These are phyloP conservation scores for Octonoba sinensis DNA, from an alignment of 2,888 invertebrate species.

Conservation along the genomic window DNA sequence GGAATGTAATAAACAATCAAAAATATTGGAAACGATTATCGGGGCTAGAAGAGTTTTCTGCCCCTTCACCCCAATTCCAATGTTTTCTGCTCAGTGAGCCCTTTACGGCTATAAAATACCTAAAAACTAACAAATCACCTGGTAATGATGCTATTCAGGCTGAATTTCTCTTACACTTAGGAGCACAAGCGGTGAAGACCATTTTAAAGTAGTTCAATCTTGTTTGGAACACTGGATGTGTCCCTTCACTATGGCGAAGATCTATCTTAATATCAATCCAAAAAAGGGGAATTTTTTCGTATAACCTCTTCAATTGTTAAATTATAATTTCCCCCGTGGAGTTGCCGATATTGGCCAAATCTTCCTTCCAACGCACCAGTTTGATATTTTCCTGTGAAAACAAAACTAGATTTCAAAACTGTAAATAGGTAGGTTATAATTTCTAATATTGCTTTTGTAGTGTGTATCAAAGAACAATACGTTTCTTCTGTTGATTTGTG, in stretches of 20 bases:
- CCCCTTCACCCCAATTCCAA: not conserved
- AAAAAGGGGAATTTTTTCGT: too few species aligned
- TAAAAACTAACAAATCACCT: not conserved
- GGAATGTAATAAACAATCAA: slow-evolving; percentile 6
- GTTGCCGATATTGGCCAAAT: too few species aligned
- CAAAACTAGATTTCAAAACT: too few species aligned
- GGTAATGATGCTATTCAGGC: not conserved
- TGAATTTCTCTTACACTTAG: not conserved
- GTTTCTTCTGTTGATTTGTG: too few species aligned
- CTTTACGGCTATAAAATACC: slow-evolving; percentile 3
- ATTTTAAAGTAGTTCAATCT: slow-evolving; percentile 5
- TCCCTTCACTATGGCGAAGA: not conserved
- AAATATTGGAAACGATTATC: not conserved
- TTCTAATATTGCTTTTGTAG: too few species aligned
- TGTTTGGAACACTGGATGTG: not conserved
- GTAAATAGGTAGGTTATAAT: too few species aligned
- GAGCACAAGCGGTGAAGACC: slow-evolving; percentile 1
- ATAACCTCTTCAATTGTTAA: too few species aligned
- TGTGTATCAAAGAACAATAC: too few species aligned
- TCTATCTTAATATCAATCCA: too few species aligned
- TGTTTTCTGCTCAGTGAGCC: not conserved
- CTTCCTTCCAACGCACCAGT: too few species aligned
- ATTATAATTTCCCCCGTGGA: not conserved
- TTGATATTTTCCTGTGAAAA: too few species aligned
- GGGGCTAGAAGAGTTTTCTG: not conserved